A percentile compares a stretch with the other conserved stretches of the same genome.
Evolutionary conservation across 2,113 vertebrate genomes (phyloP).

Genomic region (Ptychochromis oligacanthus): DNA sequence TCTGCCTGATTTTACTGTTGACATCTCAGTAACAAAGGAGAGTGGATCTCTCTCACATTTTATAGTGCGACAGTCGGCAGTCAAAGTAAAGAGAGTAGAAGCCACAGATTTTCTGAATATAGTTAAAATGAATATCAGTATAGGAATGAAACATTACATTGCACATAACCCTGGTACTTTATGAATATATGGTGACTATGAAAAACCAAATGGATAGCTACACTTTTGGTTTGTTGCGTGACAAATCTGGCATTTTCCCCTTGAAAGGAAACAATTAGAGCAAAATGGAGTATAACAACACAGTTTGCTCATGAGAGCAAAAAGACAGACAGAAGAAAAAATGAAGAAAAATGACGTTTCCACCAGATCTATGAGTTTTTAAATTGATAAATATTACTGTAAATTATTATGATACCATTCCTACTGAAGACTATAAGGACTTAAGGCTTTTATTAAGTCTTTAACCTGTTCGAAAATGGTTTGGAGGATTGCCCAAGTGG

Average conservation of each 20-base stretch:
- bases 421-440: background rate
- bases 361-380: background rate
- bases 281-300: too few relatives aligned
- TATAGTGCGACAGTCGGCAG: slow-evolving; percentile 10
- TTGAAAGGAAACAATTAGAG: background rate
- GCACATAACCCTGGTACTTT: background rate
- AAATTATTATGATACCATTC: background rate
- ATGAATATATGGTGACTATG: background rate
- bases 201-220: background rate
- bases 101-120: background rate
- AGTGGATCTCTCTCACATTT: slow-evolving; percentile 34
- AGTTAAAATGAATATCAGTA: background rate
- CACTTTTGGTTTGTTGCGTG: background rate
- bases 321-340: too few relatives aligned
- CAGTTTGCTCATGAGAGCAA: too few relatives aligned
- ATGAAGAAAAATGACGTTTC: background rate
- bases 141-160: background rate
- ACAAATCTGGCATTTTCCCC: background rate
- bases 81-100: background rate
- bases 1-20: slow-evolving; percentile 52
- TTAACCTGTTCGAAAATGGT: background rate
- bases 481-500: background rate
- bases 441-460: background rate
- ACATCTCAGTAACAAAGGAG: slow-evolving; percentile 46
- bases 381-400: background rate